These are phyloP conservation scores for Sorex araneus DNA, from an alignment of 2,113 vertebrate genomes.

Conservation along the genomic window DNA sequence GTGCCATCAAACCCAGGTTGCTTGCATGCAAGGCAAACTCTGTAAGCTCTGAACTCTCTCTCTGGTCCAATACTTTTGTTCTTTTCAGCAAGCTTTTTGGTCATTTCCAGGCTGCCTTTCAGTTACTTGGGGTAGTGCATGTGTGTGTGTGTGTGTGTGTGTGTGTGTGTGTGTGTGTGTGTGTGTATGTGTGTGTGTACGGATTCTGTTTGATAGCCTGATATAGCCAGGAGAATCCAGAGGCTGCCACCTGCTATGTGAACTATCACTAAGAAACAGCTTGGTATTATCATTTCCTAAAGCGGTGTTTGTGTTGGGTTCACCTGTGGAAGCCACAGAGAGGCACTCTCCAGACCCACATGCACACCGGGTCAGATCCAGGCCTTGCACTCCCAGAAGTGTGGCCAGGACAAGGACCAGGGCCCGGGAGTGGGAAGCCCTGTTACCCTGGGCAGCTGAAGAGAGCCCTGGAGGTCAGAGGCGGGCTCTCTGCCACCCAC, in stretches of 20 bases:
- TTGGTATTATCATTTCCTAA: background rate
- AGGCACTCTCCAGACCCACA: background rate
- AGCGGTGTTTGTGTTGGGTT: conserved; percentile 47
- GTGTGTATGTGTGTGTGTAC: background rate
- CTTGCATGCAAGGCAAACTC: too few species aligned
- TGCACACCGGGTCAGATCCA: background rate
- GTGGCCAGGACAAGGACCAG: background rate
- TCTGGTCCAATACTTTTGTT: too few species aligned
- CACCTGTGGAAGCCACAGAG: background rate
- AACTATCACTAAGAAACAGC: conserved; percentile 22
- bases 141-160: too few species aligned
- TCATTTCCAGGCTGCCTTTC: too few species aligned
- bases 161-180: too few species aligned
- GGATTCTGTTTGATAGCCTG: background rate
- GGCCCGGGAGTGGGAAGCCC: background rate
- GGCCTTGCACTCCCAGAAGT: background rate
- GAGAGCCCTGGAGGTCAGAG: background rate
- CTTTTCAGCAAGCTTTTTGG: too few species aligned
- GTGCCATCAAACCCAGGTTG: too few species aligned
- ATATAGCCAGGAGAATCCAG: background rate
- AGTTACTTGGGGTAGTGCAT: too few species aligned
- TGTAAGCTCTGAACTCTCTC: too few species aligned
- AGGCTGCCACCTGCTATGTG: background rate
- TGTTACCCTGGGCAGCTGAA: background rate
- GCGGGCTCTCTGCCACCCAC: background rate